Evolutionary conservation across 2,888 invertebrate genomes (phyloP).

Genomic region (Perdita meconis): DNA sequence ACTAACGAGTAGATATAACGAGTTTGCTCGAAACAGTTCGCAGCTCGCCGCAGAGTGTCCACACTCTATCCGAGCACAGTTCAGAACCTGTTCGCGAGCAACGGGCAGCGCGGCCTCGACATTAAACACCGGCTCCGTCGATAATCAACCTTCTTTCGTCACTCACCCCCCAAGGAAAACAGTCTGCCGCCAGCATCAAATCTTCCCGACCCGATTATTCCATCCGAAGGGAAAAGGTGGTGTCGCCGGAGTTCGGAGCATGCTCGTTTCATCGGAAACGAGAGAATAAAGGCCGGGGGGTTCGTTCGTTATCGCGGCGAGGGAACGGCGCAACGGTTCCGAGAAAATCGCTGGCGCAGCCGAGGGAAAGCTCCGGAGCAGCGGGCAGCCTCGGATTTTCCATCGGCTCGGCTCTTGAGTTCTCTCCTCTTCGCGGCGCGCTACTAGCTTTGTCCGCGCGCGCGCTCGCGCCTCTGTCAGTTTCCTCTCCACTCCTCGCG

Average conservation of each 20-base stretch:
- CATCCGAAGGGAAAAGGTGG: not conserved
- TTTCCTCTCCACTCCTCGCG: conserved; percentile 11
- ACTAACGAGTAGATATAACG: no score
- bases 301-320: conserved; percentile 28
- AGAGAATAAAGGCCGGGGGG: conserved; percentile 10
- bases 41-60: no score
- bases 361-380: conserved; percentile 8
- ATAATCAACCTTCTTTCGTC: no score
- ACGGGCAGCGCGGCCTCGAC: no score
- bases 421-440: conserved; percentile 5
- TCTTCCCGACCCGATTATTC: not conserved
- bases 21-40: no score
- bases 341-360: conserved; percentile 25
- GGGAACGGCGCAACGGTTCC: conserved; percentile 1
- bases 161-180: no score
- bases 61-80: no score
- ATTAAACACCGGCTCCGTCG: no score
- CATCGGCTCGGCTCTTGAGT: not conserved
- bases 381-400: conserved; percentile 21
- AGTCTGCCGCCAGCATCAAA: no score
- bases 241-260: not conserved
- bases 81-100: no score
- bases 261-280: conserved; percentile 4
- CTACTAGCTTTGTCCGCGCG: not conserved
- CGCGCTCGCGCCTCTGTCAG: no score